These are phyloP conservation scores for Rhincodon typus DNA, from an alignment of 2,797 vertebrate genomes.

Conservation along the genomic window DNA sequence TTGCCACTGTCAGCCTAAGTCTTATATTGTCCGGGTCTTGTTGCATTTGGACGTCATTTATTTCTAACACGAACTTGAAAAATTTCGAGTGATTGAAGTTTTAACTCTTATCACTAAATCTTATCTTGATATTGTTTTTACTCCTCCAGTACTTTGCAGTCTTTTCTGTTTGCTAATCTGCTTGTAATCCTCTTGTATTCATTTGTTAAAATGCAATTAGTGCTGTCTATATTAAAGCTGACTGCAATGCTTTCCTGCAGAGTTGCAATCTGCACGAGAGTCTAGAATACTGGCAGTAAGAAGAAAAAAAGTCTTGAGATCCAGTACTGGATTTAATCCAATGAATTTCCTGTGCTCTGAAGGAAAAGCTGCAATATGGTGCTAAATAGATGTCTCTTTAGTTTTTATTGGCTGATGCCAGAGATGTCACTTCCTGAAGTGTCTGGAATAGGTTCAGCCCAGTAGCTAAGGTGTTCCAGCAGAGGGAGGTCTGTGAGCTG, in stretches of 20 bases:
- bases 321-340: not conserved
- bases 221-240: not conserved
- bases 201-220: not conserved
- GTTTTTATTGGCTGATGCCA: not conserved
- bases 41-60: not conserved
- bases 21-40: too few relatives aligned
- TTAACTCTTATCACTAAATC: too few relatives aligned
- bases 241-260: not conserved
- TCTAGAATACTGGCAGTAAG: not conserved
- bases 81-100: not conserved
- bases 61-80: not conserved
- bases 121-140: too few relatives aligned
- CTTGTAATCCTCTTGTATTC: not conserved
- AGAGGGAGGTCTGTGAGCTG: conserved; percentile 1
- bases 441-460: not conserved
- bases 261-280: not conserved
- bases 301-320: not conserved
- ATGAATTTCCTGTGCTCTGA: not conserved
- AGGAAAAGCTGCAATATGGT: not conserved
- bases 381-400: not conserved
- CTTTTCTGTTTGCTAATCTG: not conserved
- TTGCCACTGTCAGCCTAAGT: too few relatives aligned
- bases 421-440: not conserved
- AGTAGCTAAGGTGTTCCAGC: not conserved
- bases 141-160: not conserved